Conservation (phyloP, 1,140 invertebrate species). For the Aphelenchoides avenae region DNA sequence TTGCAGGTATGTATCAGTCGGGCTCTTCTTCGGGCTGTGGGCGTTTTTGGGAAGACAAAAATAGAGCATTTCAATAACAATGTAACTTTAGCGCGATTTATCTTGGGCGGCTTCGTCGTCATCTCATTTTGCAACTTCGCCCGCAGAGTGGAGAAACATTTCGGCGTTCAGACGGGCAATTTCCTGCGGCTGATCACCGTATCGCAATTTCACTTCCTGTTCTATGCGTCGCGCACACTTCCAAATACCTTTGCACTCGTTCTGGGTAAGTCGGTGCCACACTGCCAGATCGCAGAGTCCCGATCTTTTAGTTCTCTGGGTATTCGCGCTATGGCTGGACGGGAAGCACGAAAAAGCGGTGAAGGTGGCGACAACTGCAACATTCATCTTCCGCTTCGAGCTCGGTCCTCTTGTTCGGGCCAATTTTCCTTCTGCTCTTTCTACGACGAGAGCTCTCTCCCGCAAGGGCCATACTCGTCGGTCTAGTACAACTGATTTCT, state of each 20-base stretch:
- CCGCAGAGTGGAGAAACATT: constrained; percentile 70
- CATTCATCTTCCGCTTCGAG: constrained; percentile 86
- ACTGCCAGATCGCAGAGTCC: constrained; percentile 17
- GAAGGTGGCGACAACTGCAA: constrained; percentile 75
- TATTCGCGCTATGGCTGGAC: constrained; percentile 77
- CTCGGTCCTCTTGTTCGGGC: constrained; percentile 78
- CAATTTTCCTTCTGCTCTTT: constrained; percentile 78
- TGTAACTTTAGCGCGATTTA: constrained; percentile 70
- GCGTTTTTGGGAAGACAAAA: no score
- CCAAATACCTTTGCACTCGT: constrained; percentile 92
- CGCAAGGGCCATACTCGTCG: constrained; percentile 65
- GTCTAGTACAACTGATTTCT: constrained; percentile 62
- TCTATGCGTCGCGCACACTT: constrained; percentile 84
- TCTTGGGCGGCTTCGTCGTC: constrained; percentile 73
- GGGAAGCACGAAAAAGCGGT: constrained; percentile 74
- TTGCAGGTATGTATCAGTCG: constrained; percentile 71
- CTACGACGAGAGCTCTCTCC: constrained; percentile 63
- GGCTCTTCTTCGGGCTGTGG: constrained; percentile 3
- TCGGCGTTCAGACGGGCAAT: constrained; percentile 72
- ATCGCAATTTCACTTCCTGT: constrained; percentile 95
- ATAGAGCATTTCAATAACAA: no score
- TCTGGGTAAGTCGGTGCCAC: constrained; percentile 69
- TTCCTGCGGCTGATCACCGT: constrained; percentile 80
- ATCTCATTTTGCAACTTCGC: constrained; percentile 71
- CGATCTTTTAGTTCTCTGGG: constrained; percentile 74